phyloP scores from a whole-genome alignment of 2,888 invertebrate genomes.

The Galerucella pusilla region DNA sequence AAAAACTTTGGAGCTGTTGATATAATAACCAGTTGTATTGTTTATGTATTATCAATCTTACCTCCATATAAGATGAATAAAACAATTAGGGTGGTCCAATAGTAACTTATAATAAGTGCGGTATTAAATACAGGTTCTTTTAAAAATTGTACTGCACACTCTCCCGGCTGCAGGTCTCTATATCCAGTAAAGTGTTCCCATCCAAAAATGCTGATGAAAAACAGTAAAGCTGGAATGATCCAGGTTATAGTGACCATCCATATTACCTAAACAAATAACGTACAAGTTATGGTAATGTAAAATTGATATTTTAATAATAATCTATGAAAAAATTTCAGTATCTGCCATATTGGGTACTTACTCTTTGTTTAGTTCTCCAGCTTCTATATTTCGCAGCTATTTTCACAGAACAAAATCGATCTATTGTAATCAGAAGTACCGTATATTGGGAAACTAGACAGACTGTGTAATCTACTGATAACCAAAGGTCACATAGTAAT shows the following conservation, averaged over 20 bases:
- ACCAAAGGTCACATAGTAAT: conserved; percentile 96
- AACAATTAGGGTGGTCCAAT: conserved; percentile 82
- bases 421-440: conserved; percentile 97
- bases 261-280: conserved; percentile 70
- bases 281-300: neutral
- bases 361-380: conserved; percentile 92
- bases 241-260: conserved; percentile 97
- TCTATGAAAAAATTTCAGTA: too few species aligned
- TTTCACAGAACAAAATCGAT: conserved; percentile 98
- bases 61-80: conserved; percentile 96
- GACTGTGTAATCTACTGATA: conserved; percentile 98
- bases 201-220: conserved; percentile 98
- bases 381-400: conserved; percentile 96
- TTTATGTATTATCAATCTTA: conserved; percentile 14
- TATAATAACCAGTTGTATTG: neutral
- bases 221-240: conserved; percentile 95
- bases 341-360: neutral
- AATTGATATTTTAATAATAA: too few species aligned
- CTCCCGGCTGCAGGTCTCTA: conserved; percentile 85
- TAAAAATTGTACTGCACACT: conserved; percentile 96
- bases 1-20: too few species aligned
- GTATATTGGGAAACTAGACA: conserved; percentile 99
- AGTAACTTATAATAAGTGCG: conserved; percentile 93
- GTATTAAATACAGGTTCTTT: conserved; percentile 98
- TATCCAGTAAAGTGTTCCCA: conserved; percentile 98